These are phyloP conservation scores for Plestiodon gilberti DNA, from an alignment of 2,113 vertebrate species.

Conservation along the genomic window DNA sequence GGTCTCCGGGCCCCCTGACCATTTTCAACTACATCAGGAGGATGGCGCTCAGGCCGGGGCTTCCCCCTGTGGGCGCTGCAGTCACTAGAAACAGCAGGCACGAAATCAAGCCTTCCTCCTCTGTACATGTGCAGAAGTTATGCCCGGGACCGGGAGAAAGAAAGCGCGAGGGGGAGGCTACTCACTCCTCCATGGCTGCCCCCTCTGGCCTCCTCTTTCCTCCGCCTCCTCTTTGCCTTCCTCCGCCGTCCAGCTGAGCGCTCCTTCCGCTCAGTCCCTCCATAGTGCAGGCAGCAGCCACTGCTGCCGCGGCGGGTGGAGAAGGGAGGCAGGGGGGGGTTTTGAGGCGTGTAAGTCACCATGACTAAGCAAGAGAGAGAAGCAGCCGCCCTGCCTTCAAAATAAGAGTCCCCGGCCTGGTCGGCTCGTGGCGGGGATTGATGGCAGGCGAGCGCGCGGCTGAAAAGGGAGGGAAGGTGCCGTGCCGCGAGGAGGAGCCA, in stretches of 20 bases:
- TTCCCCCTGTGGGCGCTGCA: not conserved
- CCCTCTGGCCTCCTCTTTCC: slow-evolving; percentile 3
- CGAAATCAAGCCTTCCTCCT: not conserved
- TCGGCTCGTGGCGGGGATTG: too few species aligned
- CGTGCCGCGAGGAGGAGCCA: too few species aligned
- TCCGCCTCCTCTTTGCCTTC: slow-evolving; percentile 34
- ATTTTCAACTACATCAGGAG: not conserved
- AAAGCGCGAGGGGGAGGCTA: slow-evolving; percentile 18
- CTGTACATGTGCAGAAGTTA: not conserved
- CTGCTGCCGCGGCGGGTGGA: not conserved
- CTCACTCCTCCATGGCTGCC: slow-evolving; percentile 67
- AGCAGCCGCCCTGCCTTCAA: slow-evolving; percentile 50
- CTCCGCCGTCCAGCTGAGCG: slow-evolving; percentile 27
- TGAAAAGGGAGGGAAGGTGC: too few species aligned
- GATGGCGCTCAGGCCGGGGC: too few species aligned
- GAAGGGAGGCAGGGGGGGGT: not conserved
- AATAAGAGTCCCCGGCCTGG: slow-evolving; percentile 61
- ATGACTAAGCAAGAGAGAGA: slow-evolving; percentile 69
- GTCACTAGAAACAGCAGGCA: not conserved
- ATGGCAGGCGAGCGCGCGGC: not conserved
- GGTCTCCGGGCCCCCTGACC: not conserved
- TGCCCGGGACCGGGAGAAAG: too few species aligned
- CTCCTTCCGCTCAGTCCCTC: slow-evolving; percentile 51
- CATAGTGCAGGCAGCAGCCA: slow-evolving; percentile 33
- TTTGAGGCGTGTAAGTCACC: slow-evolving; percentile 61